Conservation (phyloP, 2,797 vertebrate genomes). For the Acrocephalus scirpaceus region DNA sequence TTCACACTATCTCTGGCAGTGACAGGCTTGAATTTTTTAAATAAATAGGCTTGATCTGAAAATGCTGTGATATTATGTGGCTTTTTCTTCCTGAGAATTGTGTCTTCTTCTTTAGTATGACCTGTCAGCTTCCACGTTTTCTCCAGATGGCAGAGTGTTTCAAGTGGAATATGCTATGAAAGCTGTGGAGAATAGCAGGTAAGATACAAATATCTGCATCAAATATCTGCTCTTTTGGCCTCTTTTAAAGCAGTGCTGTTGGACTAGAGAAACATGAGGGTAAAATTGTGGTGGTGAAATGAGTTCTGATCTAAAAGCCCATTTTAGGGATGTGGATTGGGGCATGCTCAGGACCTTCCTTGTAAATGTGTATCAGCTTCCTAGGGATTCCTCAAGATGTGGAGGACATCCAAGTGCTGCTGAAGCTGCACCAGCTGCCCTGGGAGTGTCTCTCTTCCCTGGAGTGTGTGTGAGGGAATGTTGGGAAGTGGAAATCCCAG, state of each 20-base stretch:
- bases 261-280: not conserved
- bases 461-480: not conserved
- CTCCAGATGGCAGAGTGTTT: constrained; percentile 96
- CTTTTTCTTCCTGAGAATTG: not conserved
- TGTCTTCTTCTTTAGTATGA: constrained; percentile 84
- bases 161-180: constrained; percentile 99
- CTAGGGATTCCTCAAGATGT: not conserved
- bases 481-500: not conserved
- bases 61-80: not conserved
- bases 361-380: not conserved
- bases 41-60: not conserved
- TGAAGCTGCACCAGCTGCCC: not conserved
- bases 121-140: constrained; percentile 96
- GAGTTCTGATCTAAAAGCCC: not conserved
- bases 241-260: not conserved
- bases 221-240: not conserved
- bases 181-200: constrained; percentile 98
- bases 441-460: not conserved
- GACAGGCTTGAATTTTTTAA: not conserved
- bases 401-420: not conserved
- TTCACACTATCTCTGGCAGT: fast-evolving
- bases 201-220: constrained; percentile 34
- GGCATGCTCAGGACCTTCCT: not conserved
- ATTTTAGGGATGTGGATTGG: not conserved
- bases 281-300: not conserved